phyloP scores from a whole-genome alignment of 2,888 invertebrate species.

The Philereme vetulata region DNA sequence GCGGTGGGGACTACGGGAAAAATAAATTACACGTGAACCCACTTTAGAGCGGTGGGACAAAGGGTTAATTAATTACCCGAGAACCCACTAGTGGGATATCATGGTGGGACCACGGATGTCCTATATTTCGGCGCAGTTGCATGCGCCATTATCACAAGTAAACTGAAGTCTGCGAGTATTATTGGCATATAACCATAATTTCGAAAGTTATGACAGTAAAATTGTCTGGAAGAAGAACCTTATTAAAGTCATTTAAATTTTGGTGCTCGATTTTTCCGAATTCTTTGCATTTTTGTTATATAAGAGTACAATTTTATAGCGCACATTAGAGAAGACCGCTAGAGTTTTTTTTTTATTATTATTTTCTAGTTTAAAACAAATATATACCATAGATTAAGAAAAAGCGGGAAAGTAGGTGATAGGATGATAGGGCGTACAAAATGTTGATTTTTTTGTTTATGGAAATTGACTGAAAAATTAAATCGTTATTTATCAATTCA shows the following conservation, averaged over 20 bases:
- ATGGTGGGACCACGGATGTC: too few species aligned
- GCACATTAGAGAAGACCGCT: conserved; percentile 52
- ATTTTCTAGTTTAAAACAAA: conserved; percentile 42
- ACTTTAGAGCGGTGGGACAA: too few species aligned
- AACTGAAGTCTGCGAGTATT: too few species aligned
- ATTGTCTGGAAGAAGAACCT: not conserved
- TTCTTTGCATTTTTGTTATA: conserved; percentile 46
- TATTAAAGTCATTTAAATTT: conserved; percentile 19
- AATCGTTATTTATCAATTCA: too few species aligned
- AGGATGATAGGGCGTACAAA: conserved; percentile 59
- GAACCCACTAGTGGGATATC: too few species aligned
- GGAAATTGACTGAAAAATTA: conserved; percentile 9
- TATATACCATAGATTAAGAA: conserved; percentile 60
- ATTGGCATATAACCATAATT: too few species aligned
- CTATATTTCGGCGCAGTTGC: too few species aligned
- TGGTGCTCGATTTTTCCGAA: conserved; percentile 48
- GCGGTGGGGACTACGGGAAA: too few species aligned
- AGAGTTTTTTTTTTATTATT: conserved; percentile 42
- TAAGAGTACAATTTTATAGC: conserved; percentile 45
- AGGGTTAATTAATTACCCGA: too few species aligned
- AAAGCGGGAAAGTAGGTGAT: conserved; percentile 54
- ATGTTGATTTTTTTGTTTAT: conserved; percentile 16
- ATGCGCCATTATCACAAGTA: too few species aligned
- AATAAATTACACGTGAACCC: too few species aligned
- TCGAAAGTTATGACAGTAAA: too few species aligned